These are phyloP conservation scores for Rhinoderma darwinii DNA, from an alignment of 2,113 vertebrate species.

Conservation along the genomic window DNA sequence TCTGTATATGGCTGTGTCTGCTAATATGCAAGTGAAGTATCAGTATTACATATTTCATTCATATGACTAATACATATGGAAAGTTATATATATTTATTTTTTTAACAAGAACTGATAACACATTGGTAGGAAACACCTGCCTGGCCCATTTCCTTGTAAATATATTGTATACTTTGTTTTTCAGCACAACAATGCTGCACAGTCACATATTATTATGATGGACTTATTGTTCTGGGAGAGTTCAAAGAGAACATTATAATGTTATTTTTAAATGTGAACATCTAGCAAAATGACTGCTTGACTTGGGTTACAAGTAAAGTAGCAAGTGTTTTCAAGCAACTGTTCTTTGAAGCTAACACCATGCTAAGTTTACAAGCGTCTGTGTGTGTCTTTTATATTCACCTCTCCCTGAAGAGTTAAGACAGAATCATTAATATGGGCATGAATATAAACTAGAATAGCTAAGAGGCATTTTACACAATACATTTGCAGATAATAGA, in stretches of 20 bases:
- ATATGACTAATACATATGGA: background rate
- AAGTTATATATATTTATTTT: background rate
- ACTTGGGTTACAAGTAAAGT: conserved; percentile 45
- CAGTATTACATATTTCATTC: background rate
- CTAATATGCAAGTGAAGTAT: background rate
- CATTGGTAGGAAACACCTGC: background rate
- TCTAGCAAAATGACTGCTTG: conserved; percentile 46
- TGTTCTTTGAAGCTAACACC: conserved; percentile 43
- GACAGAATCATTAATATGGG: conserved; percentile 55
- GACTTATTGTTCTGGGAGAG: conserved; percentile 24
- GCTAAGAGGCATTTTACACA: conserved; percentile 45
- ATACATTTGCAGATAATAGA: conserved; percentile 21
- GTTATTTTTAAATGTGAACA: conserved; percentile 53
- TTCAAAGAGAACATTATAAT: conserved; percentile 54
- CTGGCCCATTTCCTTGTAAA: conserved; percentile 6
- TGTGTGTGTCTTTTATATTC: conserved; percentile 39
- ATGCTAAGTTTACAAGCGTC: conserved; percentile 42
- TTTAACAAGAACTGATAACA: conserved; percentile 30
- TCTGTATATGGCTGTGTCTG: too few relatives aligned
- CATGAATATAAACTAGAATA: conserved; percentile 45
- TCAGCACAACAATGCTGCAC: background rate
- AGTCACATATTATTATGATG: conserved; percentile 25
- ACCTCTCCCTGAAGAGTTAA: conserved; percentile 46
- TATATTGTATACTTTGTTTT: conserved; percentile 27
- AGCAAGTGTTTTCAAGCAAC: conserved; percentile 57